A percentile compares a stretch with the other conserved stretches of the same genome.
Evolutionary conservation across 2,888 invertebrate genomes (phyloP).

Genomic region (Cylloceria caligata): DNA sequence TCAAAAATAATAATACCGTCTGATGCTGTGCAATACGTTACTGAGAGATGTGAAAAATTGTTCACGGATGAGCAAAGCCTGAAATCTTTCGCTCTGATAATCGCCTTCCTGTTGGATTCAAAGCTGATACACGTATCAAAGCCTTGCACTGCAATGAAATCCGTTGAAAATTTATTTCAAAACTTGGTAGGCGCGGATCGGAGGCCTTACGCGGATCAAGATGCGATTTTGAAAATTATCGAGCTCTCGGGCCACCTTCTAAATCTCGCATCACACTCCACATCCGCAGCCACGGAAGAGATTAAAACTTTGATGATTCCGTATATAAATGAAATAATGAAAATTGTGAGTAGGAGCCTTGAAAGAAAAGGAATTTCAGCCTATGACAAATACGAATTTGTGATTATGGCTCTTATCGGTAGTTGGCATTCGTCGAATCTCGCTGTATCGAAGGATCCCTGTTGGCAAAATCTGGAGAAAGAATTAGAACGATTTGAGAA

Average conservation of each 20-base stretch:
- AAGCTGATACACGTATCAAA: slow-evolving; percentile 68
- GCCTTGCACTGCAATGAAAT: slow-evolving; percentile 56
- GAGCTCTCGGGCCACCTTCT: slow-evolving; percentile 73
- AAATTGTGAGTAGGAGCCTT: slow-evolving; percentile 69
- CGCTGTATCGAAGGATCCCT: too few relatives aligned
- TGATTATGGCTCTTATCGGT: slow-evolving; percentile 21
- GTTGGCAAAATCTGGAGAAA: neutral
- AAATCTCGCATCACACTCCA: neutral
- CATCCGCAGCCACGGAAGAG: neutral
- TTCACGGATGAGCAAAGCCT: slow-evolving; percentile 47
- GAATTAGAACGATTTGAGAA: slow-evolving; percentile 30
- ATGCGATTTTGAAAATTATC: slow-evolving; percentile 66
- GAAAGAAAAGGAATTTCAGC: slow-evolving; percentile 57
- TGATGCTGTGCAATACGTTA: slow-evolving; percentile 69
- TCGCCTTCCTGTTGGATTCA: slow-evolving; percentile 75
- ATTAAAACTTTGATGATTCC: slow-evolving; percentile 39
- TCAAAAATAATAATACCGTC: slow-evolving; percentile 42
- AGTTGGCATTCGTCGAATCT: neutral
- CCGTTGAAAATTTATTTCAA: slow-evolving; percentile 70
- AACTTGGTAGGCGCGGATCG: slow-evolving; percentile 70
- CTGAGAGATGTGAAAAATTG: slow-evolving; percentile 34
- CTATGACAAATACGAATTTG: slow-evolving; percentile 57
- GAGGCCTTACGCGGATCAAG: slow-evolving; percentile 76
- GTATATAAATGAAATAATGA: slow-evolving; percentile 62
- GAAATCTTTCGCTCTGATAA: slow-evolving; percentile 72